Evolutionary conservation across 2,797 vertebrate genomes (phyloP), one percentile per base, ranked within the genome.

Genomic region (Aphelocoma californica): DNA sequence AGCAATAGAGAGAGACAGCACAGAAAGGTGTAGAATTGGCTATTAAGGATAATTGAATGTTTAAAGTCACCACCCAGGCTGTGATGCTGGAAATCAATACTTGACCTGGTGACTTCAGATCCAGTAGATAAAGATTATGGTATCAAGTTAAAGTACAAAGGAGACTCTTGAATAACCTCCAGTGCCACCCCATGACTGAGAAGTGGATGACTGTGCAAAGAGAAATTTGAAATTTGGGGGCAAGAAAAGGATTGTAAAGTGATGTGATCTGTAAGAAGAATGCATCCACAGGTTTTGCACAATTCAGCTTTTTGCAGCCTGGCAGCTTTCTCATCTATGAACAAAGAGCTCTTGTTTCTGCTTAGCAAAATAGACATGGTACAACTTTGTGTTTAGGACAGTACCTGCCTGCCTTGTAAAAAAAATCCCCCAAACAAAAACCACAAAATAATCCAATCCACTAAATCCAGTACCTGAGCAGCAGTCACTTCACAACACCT

Each of bases 71-170:
- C 31, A 66, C 34, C 20, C 44, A 70, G 42, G 10, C 34, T 90
- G 53, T 78, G 65, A 53, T 61, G 69, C 9, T 86, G 61, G 72
- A 95, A 93, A 92, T 90, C 82, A 75, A 75, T 91, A 65, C 12
- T 36, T 81, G 61, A 74, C 57, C 78, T 32, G 6, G 17, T n/a
- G 56, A 51, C 92, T 90, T 78, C 45, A 81, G 71, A 91, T 74
- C 44, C n/a, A 50, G 65, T 50, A 90, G 72, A 64, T 60, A 90
- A 85, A 92, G 47, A 88, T 64, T 77, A 61, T 2, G 1, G 19
- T 61, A 50, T 67, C 48, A n/a, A 78, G 21, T 23, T 24, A 32
- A 74, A 94, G 45, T 50, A 66, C 29, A 78, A 81, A 77, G 34
- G 5, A 56, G 6, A 18, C 15, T 90, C 32, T 58, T 47, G n/a